A percentile compares a stretch with the other conserved stretches of the same genome.
Evolutionary conservation across 2,113 vertebrate species (phyloP).

Genomic region (Oryzias curvinotus): DNA sequence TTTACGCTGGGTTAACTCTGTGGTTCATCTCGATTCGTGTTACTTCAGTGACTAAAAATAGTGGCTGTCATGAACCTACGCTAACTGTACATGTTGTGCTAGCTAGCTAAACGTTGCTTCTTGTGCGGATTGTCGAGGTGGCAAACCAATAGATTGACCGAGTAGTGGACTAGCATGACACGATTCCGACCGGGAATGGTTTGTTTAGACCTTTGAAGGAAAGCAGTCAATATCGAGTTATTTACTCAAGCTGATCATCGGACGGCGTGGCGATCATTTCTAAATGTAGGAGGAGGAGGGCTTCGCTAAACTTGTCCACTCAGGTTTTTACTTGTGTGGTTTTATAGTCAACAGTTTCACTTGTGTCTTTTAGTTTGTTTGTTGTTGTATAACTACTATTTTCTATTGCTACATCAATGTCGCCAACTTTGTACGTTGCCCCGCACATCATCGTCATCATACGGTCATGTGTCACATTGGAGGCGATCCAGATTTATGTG

Average conservation of each 20-base stretch:
- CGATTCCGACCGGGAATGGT: too few species aligned
- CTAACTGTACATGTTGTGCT: neutral
- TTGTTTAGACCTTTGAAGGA: too few species aligned
- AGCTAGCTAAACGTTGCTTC: neutral
- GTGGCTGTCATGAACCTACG: neutral
- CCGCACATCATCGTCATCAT: too few species aligned
- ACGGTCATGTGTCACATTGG: constrained; percentile 75
- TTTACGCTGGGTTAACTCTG: constrained; percentile 2
- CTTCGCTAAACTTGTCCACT: neutral
- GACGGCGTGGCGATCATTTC: too few species aligned
- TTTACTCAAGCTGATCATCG: too few species aligned
- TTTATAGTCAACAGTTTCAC: neutral
- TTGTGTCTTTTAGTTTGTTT: neutral
- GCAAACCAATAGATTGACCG: neutral
- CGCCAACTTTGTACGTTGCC: neutral
- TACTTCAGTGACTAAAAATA: constrained; percentile 12
- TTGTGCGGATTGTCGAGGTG: constrained; percentile 17
- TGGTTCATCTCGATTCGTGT: constrained; percentile 15
- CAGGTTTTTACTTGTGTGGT: neutral
- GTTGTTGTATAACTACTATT: constrained; percentile 2
- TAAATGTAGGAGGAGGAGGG: neutral
- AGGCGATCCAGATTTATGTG: constrained; percentile 43
- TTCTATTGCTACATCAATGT: neutral
- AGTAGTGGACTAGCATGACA: too few species aligned
- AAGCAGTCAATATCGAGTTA: too few species aligned